A percentile compares a stretch with the other conserved stretches of the same genome.
These are phyloP conservation scores for Acleris cristana DNA, from an alignment of 2,888 invertebrate species.

Conservation along the genomic window DNA sequence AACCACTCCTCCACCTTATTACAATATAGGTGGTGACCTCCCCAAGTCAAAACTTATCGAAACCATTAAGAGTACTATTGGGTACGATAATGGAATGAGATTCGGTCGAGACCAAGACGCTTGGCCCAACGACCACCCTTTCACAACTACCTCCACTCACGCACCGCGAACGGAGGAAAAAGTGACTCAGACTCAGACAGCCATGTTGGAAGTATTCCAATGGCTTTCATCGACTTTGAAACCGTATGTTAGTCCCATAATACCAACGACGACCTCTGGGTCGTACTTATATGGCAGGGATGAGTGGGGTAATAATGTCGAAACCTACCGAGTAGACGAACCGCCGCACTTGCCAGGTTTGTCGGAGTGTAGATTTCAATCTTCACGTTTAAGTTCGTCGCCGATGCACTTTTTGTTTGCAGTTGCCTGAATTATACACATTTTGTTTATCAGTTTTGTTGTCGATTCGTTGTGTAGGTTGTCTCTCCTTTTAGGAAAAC, in stretches of 20 bases:
- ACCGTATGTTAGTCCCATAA: constrained; percentile 72
- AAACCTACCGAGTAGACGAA: constrained; percentile 81
- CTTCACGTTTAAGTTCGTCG: constrained; percentile 62
- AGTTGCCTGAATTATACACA: constrained; percentile 51
- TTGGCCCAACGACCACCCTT: constrained; percentile 81
- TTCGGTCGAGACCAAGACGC: constrained; percentile 72
- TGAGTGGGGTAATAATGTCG: constrained; percentile 78
- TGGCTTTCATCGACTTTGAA: constrained; percentile 79
- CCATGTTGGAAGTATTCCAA: constrained; percentile 81
- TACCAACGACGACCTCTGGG: constrained; percentile 63
- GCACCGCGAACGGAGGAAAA: constrained; percentile 75
- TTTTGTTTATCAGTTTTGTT: constrained; percentile 45
- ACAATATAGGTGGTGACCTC: constrained; percentile 72
- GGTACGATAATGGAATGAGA: constrained; percentile 71
- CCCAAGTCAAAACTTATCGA: constrained; percentile 80
- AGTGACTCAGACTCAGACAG: constrained; percentile 77
- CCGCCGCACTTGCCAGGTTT: constrained; percentile 81
- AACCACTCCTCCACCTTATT: constrained; percentile 74
- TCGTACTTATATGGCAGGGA: constrained; percentile 70
- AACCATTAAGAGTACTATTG: constrained; percentile 78
- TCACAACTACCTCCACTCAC: constrained; percentile 75
- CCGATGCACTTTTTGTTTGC: constrained; percentile 77
- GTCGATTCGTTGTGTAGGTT: constrained; percentile 46
- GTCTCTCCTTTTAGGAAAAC: constrained; percentile 14
- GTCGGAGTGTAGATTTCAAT: constrained; percentile 76